phyloP scores from a whole-genome alignment of 2,888 invertebrate genomes.

The Phortica magna region DNA sequence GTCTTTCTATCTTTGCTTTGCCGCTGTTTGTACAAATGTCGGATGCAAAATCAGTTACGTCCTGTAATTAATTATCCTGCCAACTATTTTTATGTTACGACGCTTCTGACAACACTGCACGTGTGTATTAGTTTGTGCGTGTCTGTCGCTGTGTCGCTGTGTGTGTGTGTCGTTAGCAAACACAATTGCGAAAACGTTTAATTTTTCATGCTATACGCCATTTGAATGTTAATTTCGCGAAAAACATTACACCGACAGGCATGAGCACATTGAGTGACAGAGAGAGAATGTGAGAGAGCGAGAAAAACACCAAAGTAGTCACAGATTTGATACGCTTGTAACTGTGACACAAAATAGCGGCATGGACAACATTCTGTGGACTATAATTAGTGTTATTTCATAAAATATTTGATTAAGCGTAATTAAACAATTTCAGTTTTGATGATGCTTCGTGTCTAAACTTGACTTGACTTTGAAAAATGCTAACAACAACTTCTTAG shows the following conservation, averaged over 20 bases:
- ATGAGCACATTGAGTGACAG: not conserved
- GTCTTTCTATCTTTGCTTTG: slow-evolving; percentile 1
- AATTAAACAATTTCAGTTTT: not conserved
- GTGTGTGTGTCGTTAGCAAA: not conserved
- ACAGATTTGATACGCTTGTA: too few relatives aligned
- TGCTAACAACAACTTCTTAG: too few relatives aligned
- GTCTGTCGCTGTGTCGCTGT: not conserved
- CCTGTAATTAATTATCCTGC: slow-evolving; percentile 61
- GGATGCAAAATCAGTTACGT: slow-evolving; percentile 59
- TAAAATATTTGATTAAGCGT: not conserved
- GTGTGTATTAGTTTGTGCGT: not conserved
- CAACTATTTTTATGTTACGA: slow-evolving; percentile 2
- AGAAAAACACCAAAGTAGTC: not conserved
- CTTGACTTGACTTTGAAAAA: too few relatives aligned
- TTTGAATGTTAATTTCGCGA: slow-evolving; percentile 31
- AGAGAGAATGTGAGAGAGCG: not conserved
- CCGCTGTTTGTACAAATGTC: slow-evolving; percentile 48
- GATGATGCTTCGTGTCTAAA: not conserved
- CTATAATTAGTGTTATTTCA: not conserved
- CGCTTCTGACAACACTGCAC: not conserved
- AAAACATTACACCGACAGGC: not conserved
- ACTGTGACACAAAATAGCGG: too few relatives aligned
- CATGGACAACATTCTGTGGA: not conserved
- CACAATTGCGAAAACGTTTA: slow-evolving; percentile 32
- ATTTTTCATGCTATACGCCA: slow-evolving; percentile 30